Conservation (phyloP, 2,113 vertebrate species). For the Cyprinodon variegatus region DNA sequence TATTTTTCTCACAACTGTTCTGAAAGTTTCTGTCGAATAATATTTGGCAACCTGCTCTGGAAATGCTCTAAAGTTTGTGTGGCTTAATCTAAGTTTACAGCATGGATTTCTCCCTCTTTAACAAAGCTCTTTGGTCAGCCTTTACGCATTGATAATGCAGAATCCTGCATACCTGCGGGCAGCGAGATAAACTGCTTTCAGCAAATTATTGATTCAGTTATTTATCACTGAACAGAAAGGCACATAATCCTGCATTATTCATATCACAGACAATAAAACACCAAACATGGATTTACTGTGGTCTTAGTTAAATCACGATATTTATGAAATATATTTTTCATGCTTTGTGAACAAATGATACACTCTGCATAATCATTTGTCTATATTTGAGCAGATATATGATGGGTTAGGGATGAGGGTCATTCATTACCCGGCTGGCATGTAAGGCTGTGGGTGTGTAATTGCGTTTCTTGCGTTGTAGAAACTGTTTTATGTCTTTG, state of each 20-base stretch:
- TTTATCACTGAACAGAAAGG: constrained; percentile 46
- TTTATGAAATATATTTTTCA: constrained; percentile 41
- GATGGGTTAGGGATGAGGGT: constrained; percentile 21
- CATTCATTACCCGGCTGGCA: background rate
- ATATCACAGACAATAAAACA: constrained; percentile 39
- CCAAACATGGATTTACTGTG: constrained; percentile 37
- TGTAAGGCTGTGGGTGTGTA: background rate
- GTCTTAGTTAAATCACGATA: constrained; percentile 25
- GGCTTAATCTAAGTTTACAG: constrained; percentile 31
- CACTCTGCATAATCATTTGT: constrained; percentile 32
- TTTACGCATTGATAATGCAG: constrained; percentile 29
- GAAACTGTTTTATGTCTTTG: background rate
- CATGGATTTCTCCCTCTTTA: constrained; percentile 8
- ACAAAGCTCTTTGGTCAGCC: constrained; percentile 25
- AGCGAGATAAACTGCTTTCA: constrained; percentile 35
- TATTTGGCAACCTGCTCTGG: constrained; percentile 17
- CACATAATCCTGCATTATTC: constrained; percentile 58
- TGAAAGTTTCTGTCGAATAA: constrained; percentile 8
- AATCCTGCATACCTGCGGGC: constrained; percentile 30
- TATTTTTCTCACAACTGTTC: background rate
- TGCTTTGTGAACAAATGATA: constrained; percentile 29
- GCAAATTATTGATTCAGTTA: constrained; percentile 52
- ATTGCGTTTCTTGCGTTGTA: background rate
- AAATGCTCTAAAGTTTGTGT: constrained; percentile 5
- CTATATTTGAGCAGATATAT: constrained; percentile 36